Evolutionary conservation across 2,888 invertebrate genomes (phyloP).

Genomic region (Spilosoma lubricipeda): DNA sequence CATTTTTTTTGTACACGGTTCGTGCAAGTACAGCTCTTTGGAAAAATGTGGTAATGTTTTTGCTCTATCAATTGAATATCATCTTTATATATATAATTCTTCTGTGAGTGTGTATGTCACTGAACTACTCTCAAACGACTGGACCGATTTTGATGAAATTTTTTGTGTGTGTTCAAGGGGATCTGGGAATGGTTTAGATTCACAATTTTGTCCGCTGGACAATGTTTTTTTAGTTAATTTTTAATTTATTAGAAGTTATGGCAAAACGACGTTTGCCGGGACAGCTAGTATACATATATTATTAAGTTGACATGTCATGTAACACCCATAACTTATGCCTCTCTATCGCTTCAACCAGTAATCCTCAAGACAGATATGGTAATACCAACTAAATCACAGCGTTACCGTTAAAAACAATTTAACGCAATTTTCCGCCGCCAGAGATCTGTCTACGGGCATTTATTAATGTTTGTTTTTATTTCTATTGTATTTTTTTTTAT

Average conservation of each 20-base stretch:
- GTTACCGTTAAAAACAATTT: slow-evolving; percentile 30
- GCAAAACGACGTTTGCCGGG: no score
- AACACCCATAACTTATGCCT: not conserved
- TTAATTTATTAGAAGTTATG: no score
- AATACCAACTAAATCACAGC: slow-evolving; percentile 12
- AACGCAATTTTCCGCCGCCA: slow-evolving; percentile 18
- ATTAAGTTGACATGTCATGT: not conserved
- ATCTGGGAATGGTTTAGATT: no score
- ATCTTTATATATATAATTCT: no score
- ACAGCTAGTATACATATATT: no score
- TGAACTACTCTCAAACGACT: no score
- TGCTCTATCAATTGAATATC: not conserved
- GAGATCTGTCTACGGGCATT: slow-evolving; percentile 23
- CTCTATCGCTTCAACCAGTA: not conserved
- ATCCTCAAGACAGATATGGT: slow-evolving; percentile 6
- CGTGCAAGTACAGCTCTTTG: no score
- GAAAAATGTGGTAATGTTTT: not conserved
- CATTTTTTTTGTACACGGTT: not conserved
- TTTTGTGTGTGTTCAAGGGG: no score
- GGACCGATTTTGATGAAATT: no score
- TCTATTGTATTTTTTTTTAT: slow-evolving; percentile 39
- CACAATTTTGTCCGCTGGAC: no score
- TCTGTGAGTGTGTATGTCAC: no score
- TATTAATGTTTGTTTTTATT: slow-evolving; percentile 44
- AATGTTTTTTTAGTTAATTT: no score